Conservation (phyloP, 2,113 vertebrate species). For the Sturnira hondurensis region DNA sequence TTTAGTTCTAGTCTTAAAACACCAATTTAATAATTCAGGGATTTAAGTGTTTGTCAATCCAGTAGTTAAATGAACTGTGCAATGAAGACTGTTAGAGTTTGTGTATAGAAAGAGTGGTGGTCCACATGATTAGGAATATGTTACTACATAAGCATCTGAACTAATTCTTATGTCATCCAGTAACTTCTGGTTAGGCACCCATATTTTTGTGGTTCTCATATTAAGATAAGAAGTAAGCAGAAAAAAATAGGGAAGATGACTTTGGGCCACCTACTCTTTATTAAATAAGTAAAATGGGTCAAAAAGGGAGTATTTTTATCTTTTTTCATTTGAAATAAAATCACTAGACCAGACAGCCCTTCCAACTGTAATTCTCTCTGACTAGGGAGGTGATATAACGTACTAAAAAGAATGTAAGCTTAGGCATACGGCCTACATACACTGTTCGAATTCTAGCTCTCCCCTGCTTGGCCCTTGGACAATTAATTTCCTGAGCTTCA, state of each 20-base stretch:
- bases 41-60: background rate
- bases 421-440: background rate
- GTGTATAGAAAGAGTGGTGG: background rate
- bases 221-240: background rate
- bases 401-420: background rate
- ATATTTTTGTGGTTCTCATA: background rate
- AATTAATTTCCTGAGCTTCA: constrained; percentile 12
- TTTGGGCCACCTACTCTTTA: background rate
- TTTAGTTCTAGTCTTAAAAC: constrained; percentile 36
- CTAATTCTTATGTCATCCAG: background rate
- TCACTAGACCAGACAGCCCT: background rate
- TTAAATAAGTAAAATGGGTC: constrained; percentile 17
- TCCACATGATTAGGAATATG: background rate
- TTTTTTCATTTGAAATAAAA: constrained; percentile 25
- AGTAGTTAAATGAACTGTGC: background rate
- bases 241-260: background rate
- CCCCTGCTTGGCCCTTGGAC: background rate
- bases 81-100: background rate
- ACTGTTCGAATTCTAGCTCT: background rate
- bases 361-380: background rate
- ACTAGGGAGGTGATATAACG: background rate
- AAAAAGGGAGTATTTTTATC: background rate
- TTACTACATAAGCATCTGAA: background rate
- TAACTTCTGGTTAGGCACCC: background rate
- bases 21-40: background rate